Evolutionary conservation across 2,888 invertebrate genomes (phyloP).

Genomic region (Theretra japonica): DNA sequence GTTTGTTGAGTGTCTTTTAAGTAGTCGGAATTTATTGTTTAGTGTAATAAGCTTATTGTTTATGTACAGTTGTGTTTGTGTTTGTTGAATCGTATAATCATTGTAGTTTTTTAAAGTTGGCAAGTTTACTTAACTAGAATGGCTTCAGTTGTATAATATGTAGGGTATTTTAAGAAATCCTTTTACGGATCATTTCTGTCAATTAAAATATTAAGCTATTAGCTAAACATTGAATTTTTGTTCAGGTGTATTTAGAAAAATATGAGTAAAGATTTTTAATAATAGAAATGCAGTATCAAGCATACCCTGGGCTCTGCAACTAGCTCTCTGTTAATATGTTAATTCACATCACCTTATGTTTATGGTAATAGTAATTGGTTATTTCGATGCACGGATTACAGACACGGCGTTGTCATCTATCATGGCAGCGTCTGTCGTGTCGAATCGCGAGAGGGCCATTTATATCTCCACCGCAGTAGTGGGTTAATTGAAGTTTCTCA

Average conservation of each 20-base stretch:
- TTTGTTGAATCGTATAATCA: no score
- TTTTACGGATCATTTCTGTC: no score
- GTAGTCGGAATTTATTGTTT: background rate
- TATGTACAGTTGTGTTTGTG: background rate
- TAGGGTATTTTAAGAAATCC: no score
- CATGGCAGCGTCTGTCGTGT: slow-evolving; percentile 67
- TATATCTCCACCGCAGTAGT: slow-evolving; percentile 38
- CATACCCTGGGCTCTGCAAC: slow-evolving; percentile 44
- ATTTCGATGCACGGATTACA: slow-evolving; percentile 75
- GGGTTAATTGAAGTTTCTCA: background rate
- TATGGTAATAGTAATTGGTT: slow-evolving; percentile 83
- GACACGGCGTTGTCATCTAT: slow-evolving; percentile 57
- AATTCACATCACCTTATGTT: slow-evolving; percentile 79
- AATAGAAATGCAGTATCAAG: background rate
- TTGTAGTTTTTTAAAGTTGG: no score
- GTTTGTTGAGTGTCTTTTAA: slow-evolving; percentile 14
- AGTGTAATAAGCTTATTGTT: background rate
- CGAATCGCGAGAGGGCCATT: slow-evolving; percentile 50
- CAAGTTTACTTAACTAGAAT: no score
- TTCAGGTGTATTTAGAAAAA: no score
- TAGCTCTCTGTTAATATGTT: slow-evolving; percentile 76
- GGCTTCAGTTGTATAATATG: no score
- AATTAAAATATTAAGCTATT: no score
- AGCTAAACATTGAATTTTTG: no score
- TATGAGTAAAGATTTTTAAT: no score